phyloP scores from a whole-genome alignment of 1,140 invertebrate species.

The Lepidurus apus region DNA sequence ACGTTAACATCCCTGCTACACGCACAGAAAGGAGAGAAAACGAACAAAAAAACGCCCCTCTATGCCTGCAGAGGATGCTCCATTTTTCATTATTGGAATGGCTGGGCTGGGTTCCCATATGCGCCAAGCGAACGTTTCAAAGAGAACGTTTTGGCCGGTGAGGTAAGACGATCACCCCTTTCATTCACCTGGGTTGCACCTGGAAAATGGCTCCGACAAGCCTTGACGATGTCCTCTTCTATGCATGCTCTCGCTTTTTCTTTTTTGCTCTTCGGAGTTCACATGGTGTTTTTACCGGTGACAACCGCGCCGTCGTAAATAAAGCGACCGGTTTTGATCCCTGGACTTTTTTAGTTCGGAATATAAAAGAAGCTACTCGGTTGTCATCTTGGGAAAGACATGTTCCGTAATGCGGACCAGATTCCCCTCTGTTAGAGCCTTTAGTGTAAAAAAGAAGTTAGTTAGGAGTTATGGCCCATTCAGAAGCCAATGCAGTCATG shows the following conservation, averaged over 20 bases:
- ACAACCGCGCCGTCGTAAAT: conserved; percentile 11
- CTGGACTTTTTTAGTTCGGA: not conserved
- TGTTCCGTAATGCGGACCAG: not conserved
- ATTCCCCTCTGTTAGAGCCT: not conserved
- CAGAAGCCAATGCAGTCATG: not conserved
- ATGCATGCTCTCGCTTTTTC: not conserved
- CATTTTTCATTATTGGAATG: not conserved
- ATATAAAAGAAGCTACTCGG: conserved; percentile 15
- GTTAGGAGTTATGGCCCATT: conserved; percentile 15
- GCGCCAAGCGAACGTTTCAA: not conserved
- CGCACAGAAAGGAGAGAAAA: too few species aligned
- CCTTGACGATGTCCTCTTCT: not conserved
- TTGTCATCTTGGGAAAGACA: conserved; percentile 21
- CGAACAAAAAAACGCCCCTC: not conserved
- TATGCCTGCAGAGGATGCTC: not conserved
- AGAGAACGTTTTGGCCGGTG: not conserved
- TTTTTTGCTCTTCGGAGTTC: not conserved
- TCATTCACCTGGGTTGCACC: conserved; percentile 20
- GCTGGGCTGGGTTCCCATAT: not conserved
- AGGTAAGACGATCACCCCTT: conserved; percentile 9
- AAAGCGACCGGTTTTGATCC: conserved; percentile 7
- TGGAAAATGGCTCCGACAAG: conserved; percentile 4
- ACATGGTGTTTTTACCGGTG: conserved; percentile 9
- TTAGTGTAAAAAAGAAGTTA: not conserved
- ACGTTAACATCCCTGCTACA: not conserved